A percentile compares a stretch with the other conserved stretches of the same genome.
Evolutionary conservation across 2,113 vertebrate genomes (phyloP).

Genomic region (Abramis brama): DNA sequence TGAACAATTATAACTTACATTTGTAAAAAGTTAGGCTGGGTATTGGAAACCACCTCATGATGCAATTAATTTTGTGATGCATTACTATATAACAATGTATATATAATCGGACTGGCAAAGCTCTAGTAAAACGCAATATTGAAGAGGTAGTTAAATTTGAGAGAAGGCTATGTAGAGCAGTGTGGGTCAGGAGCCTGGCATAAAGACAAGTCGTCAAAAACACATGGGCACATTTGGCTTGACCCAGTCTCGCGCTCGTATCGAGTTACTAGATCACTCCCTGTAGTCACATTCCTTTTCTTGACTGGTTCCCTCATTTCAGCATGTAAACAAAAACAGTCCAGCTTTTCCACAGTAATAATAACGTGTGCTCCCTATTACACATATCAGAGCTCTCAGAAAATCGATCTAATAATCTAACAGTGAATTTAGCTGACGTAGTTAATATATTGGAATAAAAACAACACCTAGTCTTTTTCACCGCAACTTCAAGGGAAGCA

Average conservation of each 20-base stretch:
- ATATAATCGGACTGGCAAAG: not conserved
- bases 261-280: constrained; percentile 39
- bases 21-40: too few relatives aligned
- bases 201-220: not conserved
- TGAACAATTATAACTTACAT: not conserved
- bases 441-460: too few relatives aligned
- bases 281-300: constrained; percentile 23
- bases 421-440: too few relatives aligned
- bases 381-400: not conserved
- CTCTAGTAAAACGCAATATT: not conserved
- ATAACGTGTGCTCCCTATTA: not conserved
- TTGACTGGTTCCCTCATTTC: constrained; percentile 29
- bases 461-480: too few relatives aligned
- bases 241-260: not conserved
- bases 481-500: too few relatives aligned
- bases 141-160: not conserved
- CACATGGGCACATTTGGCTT: constrained; percentile 22
- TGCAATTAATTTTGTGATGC: too few relatives aligned
- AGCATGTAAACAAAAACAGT: constrained; percentile 31
- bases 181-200: constrained; percentile 1
- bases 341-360: not conserved
- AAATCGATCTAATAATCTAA: not conserved
- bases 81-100: too few relatives aligned
- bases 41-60: too few relatives aligned
- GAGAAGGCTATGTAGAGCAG: not conserved